Evolutionary conservation across 2,797 vertebrate species (phyloP), one percentile per base, ranked within the genome.

Genomic region (Cynopterus sphinx): DNA sequence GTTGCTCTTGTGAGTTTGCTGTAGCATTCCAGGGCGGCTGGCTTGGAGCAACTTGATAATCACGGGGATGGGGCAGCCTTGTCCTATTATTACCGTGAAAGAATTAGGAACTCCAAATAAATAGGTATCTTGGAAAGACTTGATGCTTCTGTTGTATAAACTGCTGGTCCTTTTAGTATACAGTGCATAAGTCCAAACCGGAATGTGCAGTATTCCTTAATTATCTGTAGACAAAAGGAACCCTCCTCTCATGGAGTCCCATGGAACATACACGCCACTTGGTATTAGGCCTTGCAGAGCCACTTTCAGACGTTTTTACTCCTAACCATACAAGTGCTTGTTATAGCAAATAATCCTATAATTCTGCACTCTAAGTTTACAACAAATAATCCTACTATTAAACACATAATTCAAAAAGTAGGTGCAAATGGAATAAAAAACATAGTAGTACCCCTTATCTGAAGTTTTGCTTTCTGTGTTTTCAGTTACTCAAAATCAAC

Each of bases 351-450:
- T n/a, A 78, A 51, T 46, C 73, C 33, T 75, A 67, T 31, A 73
- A 26, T 46, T 65, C 51, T 75, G 31, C 12, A 67, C 22, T 55
- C 63, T 55, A 82, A 24, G 89, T 94, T 65, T 87, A 87, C 31
- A 77, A 78, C 53, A 93, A 86, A 86, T 71, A 89, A 68, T 46
- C 31, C 71, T 53, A 61, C 39, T 65, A 71, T 75, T 89, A 85
- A 87, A 81, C 26, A 94, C 24, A 73, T 61, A 89, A 81, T 77
- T 16, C 19, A 87, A 78, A 92, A 90, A 17, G 36, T 73, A 12
- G 31, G 46, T 81, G 33, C 26, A 79, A 87, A 57, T 49, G n/a
- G 46, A 84, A 59, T 86, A 59, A 68, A 93, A 92, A 85, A 74
- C 36, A 87, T 12, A 36, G 17, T 33, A 75, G 46, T 51, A 31